These are phyloP conservation scores for Gopherus evgoodei DNA, from an alignment of 2,113 vertebrate genomes.

Conservation along the genomic window DNA sequence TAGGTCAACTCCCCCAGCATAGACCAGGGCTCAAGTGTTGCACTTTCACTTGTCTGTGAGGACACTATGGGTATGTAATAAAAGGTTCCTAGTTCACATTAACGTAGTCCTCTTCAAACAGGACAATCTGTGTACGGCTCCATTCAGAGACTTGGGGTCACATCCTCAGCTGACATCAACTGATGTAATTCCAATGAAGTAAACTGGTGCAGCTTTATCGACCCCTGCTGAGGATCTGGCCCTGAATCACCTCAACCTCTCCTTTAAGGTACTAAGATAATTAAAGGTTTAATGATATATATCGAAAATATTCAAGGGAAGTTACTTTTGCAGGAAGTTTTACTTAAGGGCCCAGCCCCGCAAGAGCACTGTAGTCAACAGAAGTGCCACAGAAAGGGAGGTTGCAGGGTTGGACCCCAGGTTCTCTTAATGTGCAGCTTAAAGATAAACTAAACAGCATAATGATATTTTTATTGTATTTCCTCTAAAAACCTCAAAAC, in stretches of 20 bases:
- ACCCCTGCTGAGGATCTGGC: accelerated
- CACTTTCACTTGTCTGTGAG: too few relatives aligned
- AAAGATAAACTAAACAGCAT: neutral
- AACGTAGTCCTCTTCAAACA: too few relatives aligned
- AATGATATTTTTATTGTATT: neutral
- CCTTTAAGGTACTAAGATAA: neutral
- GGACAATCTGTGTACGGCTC: too few relatives aligned
- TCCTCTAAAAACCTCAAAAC: neutral
- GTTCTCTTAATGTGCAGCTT: neutral
- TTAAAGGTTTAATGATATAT: neutral
- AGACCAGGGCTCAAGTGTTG: too few relatives aligned
- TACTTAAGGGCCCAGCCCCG: neutral
- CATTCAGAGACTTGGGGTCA: too few relatives aligned
- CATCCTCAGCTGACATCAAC: too few relatives aligned
- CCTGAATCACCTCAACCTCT: neutral
- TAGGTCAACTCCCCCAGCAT: too few relatives aligned
- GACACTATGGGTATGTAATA: too few relatives aligned
- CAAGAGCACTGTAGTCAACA: neutral
- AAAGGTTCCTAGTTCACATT: too few relatives aligned
- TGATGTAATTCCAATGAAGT: too few relatives aligned
- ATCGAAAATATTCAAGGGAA: constrained; percentile 22
- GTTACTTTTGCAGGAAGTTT: neutral
- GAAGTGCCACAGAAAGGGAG: neutral
- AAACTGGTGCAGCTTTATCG: neutral
- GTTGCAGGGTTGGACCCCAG: neutral